These are phyloP conservation scores for Antedon mediterranea DNA, from an alignment of 53 echinoderm and acorn worm species.

Conservation along the genomic window DNA sequence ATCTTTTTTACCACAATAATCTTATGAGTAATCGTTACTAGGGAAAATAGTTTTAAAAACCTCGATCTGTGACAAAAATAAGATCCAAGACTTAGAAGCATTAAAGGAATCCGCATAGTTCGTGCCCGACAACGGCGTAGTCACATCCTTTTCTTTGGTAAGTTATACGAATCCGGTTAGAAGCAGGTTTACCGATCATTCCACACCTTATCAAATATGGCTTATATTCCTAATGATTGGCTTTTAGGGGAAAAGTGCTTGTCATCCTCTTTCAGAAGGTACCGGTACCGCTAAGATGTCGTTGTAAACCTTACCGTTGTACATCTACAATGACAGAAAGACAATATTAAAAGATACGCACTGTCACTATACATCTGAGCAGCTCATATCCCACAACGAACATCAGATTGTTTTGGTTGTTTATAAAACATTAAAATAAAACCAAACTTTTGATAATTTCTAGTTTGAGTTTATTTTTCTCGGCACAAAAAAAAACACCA, in stretches of 20 bases:
- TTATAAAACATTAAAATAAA: too few species aligned
- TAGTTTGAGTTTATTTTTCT: too few species aligned
- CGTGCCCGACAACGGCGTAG: background rate
- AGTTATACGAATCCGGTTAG: background rate
- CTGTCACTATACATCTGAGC: too few species aligned
- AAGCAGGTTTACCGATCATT: background rate
- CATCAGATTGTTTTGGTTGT: too few species aligned
- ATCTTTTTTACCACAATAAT: background rate
- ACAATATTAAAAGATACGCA: too few species aligned
- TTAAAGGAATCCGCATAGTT: background rate
- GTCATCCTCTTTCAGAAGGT: background rate
- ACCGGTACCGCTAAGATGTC: background rate
- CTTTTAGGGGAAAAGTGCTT: background rate
- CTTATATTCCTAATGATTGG: background rate
- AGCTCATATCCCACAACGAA: too few species aligned
- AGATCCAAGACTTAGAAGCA: background rate
- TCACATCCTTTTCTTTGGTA: background rate
- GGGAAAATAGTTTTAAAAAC: background rate
- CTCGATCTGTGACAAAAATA: background rate
- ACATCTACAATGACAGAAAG: too few species aligned
- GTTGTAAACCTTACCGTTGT: background rate
- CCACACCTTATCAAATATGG: background rate
- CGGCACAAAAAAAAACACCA: too few species aligned
- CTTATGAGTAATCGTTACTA: background rate
- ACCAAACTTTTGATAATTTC: too few species aligned